Evolutionary conservation across 2,888 invertebrate genomes (phyloP).

Genomic region (Ceratothoa steindachneri): DNA sequence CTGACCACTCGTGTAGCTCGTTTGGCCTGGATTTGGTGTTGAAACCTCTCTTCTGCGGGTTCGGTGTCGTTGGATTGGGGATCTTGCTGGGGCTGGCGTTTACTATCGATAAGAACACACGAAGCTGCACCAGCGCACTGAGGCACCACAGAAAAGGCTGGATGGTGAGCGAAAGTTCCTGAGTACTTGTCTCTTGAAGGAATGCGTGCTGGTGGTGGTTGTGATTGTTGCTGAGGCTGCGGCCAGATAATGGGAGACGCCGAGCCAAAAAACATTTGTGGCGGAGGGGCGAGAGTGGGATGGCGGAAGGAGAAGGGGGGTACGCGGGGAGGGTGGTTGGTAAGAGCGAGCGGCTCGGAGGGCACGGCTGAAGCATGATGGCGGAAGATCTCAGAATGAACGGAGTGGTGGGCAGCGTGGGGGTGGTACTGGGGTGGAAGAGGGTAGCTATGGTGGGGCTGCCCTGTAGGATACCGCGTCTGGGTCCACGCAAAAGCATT

Average conservation of each 20-base stretch:
- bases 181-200: neutral
- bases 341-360: neutral
- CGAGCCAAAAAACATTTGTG: neutral
- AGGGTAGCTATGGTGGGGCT: slow-evolving; percentile 6
- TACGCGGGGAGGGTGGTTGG: neutral
- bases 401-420: neutral
- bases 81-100: neutral
- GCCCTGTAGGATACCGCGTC: slow-evolving; percentile 28
- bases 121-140: too few species aligned
- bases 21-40: too few species aligned
- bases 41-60: too few species aligned
- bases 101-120: too few species aligned
- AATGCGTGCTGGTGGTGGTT: neutral
- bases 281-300: neutral
- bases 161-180: neutral
- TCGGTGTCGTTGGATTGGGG: neutral
- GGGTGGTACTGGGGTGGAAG: neutral
- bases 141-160: too few species aligned
- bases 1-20: too few species aligned
- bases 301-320: neutral
- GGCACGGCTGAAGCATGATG: neutral
- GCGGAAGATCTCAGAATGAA: neutral
- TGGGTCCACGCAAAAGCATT: slow-evolving; percentile 46
- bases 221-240: neutral
- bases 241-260: neutral